phyloP scores from a whole-genome alignment of 2,113 vertebrate species.

The Spilogale gracilis region DNA sequence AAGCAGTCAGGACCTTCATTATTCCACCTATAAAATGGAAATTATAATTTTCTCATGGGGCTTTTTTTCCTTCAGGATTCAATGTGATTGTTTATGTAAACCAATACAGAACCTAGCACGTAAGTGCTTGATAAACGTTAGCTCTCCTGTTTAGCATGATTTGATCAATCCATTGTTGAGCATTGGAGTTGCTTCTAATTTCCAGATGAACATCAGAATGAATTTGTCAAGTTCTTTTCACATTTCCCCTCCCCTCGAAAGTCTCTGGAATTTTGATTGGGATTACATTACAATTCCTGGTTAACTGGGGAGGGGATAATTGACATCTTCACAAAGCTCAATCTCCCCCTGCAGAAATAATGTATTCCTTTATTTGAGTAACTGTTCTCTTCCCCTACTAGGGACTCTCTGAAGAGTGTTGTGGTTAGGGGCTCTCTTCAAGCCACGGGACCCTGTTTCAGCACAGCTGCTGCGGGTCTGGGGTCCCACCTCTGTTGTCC shows the following conservation, averaged over 20 bases:
- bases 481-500: background rate
- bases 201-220: background rate
- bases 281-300: background rate
- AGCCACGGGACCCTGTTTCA: background rate
- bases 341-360: background rate
- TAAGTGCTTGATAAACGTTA: conserved; percentile 53
- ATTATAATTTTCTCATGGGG: background rate
- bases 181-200: conserved; percentile 26
- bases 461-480: background rate
- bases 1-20: background rate
- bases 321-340: background rate
- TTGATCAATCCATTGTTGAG: background rate
- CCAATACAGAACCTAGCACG: background rate
- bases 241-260: background rate
- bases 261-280: background rate
- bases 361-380: conserved; percentile 56
- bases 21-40: background rate
- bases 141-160: background rate
- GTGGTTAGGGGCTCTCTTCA: conserved; percentile 51
- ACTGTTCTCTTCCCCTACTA: background rate
- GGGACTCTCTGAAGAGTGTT: background rate
- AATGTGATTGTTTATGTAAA: background rate
- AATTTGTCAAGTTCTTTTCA: conserved; percentile 17
- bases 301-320: background rate
- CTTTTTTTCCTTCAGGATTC: background rate